These are phyloP conservation scores for Brachionus koreanus DNA, from an alignment of 1,140 invertebrate species.

Conservation along the genomic window DNA sequence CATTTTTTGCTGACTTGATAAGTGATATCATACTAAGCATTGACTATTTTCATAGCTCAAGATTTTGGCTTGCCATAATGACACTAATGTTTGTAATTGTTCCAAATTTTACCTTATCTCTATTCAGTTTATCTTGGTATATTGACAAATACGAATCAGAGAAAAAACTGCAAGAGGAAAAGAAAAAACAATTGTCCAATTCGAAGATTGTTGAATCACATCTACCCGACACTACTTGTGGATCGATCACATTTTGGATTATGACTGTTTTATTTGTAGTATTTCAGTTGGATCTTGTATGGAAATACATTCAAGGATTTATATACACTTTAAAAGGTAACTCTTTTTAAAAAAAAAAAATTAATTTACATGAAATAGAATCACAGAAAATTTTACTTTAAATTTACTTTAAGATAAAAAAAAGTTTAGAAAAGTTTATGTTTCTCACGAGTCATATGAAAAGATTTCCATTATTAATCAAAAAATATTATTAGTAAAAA, in stretches of 20 bases:
- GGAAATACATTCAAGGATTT: conserved; percentile 40
- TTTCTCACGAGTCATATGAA: too few species aligned
- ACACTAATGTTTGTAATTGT: conserved; percentile 42
- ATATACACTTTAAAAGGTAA: conserved; percentile 38
- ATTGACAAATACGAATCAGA: conserved; percentile 20
- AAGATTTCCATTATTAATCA: too few species aligned
- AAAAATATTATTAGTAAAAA: too few species aligned
- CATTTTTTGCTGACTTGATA: conserved; percentile 40
- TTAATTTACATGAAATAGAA: too few species aligned
- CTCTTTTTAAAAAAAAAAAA: too few species aligned
- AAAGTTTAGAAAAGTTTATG: too few species aligned
- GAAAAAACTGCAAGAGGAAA: conserved; percentile 7
- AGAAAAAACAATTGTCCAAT: neutral
- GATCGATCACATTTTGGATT: conserved; percentile 31
- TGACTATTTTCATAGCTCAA: conserved; percentile 5
- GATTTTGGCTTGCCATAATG: conserved; percentile 13
- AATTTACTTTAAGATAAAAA: neutral
- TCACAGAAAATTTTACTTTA: neutral
- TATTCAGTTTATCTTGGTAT: conserved; percentile 39
- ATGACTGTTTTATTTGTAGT: conserved; percentile 35
- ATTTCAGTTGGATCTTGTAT: conserved; percentile 34
- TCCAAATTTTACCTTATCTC: conserved; percentile 42
- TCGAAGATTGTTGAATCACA: neutral
- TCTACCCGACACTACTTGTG: conserved; percentile 14
- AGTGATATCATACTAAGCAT: conserved; percentile 26